Percentiles rank a stretch among this genome's conserved stretches.
Evolutionary conservation across 2,888 invertebrate genomes (phyloP).

Genomic region (Scrobipalpa atriplicella): DNA sequence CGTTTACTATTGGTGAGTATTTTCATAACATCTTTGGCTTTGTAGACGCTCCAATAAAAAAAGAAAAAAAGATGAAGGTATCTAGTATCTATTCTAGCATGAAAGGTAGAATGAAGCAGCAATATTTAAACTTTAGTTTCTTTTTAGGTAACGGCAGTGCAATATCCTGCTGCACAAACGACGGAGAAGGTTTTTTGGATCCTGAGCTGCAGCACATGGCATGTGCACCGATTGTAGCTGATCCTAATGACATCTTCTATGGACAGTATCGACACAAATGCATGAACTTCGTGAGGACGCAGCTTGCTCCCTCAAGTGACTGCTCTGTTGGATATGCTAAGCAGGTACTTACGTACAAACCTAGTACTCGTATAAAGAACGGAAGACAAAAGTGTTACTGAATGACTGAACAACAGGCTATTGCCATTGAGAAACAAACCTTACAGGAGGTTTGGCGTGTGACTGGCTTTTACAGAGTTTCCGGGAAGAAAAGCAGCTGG

Average conservation of each 20-base stretch:
- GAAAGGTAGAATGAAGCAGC: background rate
- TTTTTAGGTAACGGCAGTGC: constrained; percentile 84
- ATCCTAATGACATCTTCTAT: constrained; percentile 84
- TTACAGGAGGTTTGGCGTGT: too few relatives aligned
- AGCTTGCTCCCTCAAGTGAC: constrained; percentile 85
- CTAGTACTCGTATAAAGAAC: too few relatives aligned
- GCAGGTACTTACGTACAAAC: constrained; percentile 75
- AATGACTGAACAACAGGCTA: too few relatives aligned
- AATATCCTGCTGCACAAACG: constrained; percentile 87
- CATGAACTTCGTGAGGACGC: constrained; percentile 88
- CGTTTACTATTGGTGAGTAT: constrained; percentile 84
- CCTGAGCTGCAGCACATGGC: constrained; percentile 83
- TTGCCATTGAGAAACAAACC: too few relatives aligned
- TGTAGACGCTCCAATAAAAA: too few relatives aligned
- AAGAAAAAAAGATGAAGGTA: too few relatives aligned
- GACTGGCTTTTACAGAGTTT: too few relatives aligned
- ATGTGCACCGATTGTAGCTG: constrained; percentile 86
- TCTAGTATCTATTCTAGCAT: background rate
- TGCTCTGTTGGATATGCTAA: constrained; percentile 88
- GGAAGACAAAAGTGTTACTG: too few relatives aligned
- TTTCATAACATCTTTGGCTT: too few relatives aligned
- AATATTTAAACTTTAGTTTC: background rate
- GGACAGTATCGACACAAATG: constrained; percentile 83
- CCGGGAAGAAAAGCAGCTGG: too few relatives aligned
- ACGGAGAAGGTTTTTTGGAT: constrained; percentile 80